These are phyloP conservation scores for Mythimna vitellina DNA, from an alignment of 2,888 invertebrate genomes.

Conservation along the genomic window DNA sequence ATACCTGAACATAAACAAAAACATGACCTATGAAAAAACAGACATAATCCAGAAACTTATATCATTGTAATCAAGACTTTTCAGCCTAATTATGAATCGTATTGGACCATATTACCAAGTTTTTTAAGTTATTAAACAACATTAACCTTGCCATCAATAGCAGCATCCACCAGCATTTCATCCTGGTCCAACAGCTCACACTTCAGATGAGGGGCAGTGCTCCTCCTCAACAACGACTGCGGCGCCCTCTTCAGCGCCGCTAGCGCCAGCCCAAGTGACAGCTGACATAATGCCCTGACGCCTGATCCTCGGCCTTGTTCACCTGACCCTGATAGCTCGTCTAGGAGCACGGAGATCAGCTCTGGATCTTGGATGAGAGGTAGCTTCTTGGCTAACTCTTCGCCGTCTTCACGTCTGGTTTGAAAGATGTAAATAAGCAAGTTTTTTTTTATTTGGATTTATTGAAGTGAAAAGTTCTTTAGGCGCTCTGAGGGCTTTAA, in stretches of 20 bases:
- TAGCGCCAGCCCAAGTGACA: constrained; percentile 79
- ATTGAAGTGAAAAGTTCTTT: too few species aligned
- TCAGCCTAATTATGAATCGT: background rate
- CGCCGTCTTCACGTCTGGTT: constrained; percentile 93
- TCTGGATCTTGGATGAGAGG: constrained; percentile 92
- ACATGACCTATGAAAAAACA: background rate
- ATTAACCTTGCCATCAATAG: constrained; percentile 92
- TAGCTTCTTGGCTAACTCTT: constrained; percentile 92
- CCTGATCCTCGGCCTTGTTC: constrained; percentile 65
- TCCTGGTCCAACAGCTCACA: constrained; percentile 92
- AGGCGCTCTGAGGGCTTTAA: too few species aligned
- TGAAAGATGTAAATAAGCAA: background rate
- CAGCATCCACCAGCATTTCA: constrained; percentile 94
- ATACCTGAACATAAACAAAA: constrained; percentile 89
- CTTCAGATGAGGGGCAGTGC: constrained; percentile 60
- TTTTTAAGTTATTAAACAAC: background rate
- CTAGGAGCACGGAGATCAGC: constrained; percentile 88
- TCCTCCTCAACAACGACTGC: constrained; percentile 75
- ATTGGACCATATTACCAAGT: too few species aligned
- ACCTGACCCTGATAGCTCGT: constrained; percentile 83
- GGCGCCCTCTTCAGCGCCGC: constrained; percentile 86
- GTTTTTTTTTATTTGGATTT: background rate
- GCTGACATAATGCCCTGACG: constrained; percentile 80
- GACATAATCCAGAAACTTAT: too few species aligned
- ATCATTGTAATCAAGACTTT: too few species aligned